phyloP scores from a whole-genome alignment of 1,140 invertebrate species.

The Bradynema listronoti region DNA sequence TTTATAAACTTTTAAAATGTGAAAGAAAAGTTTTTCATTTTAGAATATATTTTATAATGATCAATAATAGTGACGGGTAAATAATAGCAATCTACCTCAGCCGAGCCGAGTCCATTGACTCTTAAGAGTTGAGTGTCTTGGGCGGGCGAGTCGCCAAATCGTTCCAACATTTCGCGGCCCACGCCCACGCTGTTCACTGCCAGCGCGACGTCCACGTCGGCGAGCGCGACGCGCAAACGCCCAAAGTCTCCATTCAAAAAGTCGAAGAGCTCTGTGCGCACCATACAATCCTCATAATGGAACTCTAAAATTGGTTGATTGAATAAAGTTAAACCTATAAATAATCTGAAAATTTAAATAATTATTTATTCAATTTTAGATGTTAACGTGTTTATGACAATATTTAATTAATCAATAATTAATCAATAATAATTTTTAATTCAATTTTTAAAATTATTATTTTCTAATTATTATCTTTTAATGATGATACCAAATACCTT shows the following conservation, averaged over 20 bases:
- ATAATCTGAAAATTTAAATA: too few relatives aligned
- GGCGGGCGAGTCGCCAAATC: constrained; percentile 48
- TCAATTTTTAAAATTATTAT: too few relatives aligned
- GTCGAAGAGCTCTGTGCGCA: constrained; percentile 48
- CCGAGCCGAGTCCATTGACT: constrained; percentile 51
- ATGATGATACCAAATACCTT: too few relatives aligned
- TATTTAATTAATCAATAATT: too few relatives aligned
- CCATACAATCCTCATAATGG: constrained; percentile 26
- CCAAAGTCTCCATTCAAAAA: constrained; percentile 42
- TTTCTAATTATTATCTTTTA: too few relatives aligned
- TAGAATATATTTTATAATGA: too few relatives aligned
- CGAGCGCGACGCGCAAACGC: constrained; percentile 32
- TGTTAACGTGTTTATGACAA: too few relatives aligned
- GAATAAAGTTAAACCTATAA: too few relatives aligned
- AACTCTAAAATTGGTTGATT: constrained; percentile 40
- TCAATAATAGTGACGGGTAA: not conserved
- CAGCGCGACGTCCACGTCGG: constrained; percentile 47
- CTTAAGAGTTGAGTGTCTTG: constrained; percentile 46
- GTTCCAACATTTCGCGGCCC: constrained; percentile 48
- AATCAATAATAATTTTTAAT: too few relatives aligned
- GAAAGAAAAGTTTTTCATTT: too few relatives aligned
- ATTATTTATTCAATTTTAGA: too few relatives aligned
- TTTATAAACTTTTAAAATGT: too few relatives aligned
- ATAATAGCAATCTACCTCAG: constrained; percentile 31
- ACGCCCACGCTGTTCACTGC: constrained; percentile 56